Conservation (phyloP, 2,797 vertebrate genomes). For the Notamacropus eugenii region DNA sequence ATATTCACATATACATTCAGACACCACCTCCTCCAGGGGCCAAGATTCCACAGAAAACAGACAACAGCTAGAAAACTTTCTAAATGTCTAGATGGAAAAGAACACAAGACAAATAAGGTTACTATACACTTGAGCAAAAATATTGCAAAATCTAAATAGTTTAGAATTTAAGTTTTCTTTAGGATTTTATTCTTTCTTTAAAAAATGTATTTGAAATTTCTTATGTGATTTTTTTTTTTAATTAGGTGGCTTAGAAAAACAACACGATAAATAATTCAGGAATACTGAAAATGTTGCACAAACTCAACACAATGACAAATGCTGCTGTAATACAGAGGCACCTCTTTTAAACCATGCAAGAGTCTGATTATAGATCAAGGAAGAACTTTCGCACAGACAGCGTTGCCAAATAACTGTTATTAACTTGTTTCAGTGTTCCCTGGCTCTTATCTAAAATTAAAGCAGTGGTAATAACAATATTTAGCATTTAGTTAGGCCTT, state of each 20-base stretch:
- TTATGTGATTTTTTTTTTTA: not conserved
- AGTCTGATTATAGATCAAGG: not conserved
- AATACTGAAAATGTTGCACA: constrained; percentile 32
- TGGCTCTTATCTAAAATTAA: constrained; percentile 62
- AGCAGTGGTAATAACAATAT: constrained; percentile 60
- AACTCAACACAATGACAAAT: not conserved
- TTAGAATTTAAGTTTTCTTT: not conserved
- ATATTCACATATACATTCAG: not conserved
- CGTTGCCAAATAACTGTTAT: constrained; percentile 31
- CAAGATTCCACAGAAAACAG: not conserved
- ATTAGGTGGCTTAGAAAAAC: not conserved
- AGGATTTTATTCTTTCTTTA: not conserved
- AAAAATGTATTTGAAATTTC: not conserved
- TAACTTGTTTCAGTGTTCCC: constrained; percentile 48
- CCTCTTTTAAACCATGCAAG: not conserved
- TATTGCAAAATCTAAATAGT: not conserved
- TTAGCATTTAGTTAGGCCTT: constrained; percentile 50
- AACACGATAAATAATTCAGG: constrained; percentile 20
- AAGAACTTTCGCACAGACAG: not conserved
- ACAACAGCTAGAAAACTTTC: not conserved
- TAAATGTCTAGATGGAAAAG: not conserved
- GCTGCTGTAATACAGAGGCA: not conserved
- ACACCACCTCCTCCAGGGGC: not conserved
- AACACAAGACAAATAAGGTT: not conserved
- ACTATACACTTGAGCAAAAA: not conserved